Evolutionary conservation across 2,113 vertebrate genomes (phyloP).

Genomic region (Galemys pyrenaicus): DNA sequence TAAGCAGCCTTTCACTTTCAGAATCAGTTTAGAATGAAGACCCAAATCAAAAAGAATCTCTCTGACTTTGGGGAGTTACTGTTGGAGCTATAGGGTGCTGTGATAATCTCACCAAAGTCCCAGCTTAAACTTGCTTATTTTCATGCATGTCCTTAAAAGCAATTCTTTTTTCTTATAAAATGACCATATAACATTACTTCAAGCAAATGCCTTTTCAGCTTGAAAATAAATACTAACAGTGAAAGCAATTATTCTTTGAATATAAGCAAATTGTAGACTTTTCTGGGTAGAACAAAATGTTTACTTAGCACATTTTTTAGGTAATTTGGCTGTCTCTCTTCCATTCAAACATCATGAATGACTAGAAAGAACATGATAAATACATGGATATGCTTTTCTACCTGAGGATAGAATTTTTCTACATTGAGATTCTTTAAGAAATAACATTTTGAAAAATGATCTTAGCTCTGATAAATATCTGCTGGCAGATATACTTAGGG

Average conservation of each 20-base stretch:
- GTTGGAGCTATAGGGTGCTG: not conserved
- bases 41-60: not conserved
- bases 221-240: not conserved
- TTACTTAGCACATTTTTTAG: not conserved
- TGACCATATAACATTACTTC: not conserved
- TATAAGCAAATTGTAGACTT: not conserved
- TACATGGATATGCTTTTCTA: not conserved
- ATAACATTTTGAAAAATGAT: not conserved
- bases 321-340: not conserved
- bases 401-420: not conserved
- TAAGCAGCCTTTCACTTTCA: not conserved
- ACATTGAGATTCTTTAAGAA: not conserved
- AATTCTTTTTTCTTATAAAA: not conserved
- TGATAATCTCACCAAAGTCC: not conserved
- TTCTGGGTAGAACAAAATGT: not conserved
- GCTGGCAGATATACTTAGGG: not conserved
- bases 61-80: not conserved
- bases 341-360: not conserved
- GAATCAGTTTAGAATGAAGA: not conserved
- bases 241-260: not conserved
- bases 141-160: not conserved
- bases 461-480: not conserved
- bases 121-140: not conserved
- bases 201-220: not conserved
- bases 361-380: not conserved